These are phyloP conservation scores for Cyrtorhinus lividipennis DNA, from an alignment of 1,140 invertebrate genomes.

Conservation along the genomic window DNA sequence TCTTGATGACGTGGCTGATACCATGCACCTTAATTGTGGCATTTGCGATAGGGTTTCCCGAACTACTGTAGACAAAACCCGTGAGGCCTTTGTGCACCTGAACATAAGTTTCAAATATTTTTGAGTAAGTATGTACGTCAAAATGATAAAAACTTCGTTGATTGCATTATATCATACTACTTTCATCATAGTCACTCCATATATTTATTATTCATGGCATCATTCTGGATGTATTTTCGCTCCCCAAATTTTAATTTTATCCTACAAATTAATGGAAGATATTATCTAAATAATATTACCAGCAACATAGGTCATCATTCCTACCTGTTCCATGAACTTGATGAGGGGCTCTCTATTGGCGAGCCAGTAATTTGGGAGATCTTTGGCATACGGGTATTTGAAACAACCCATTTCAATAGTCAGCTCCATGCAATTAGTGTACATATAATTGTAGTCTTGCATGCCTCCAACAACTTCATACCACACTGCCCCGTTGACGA, in stretches of 20 bases:
- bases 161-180: no score
- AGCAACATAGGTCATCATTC: no score
- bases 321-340: slow-evolving; percentile 75
- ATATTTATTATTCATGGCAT: no score
- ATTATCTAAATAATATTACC: no score
- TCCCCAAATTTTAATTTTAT: no score
- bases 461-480: slow-evolving; percentile 82
- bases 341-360: slow-evolving; percentile 78
- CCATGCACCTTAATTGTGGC: slow-evolving; percentile 60
- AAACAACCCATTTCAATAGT: slow-evolving; percentile 88
- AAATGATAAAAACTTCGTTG: no score
- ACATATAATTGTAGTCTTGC: slow-evolving; percentile 97
- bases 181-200: no score
- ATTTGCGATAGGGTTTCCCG: slow-evolving; percentile 51
- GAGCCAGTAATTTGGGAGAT: slow-evolving; percentile 70
- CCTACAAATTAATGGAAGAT: no score
- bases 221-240: no score
- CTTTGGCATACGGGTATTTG: slow-evolving; percentile 61
- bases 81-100: slow-evolving; percentile 75
- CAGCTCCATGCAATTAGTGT: slow-evolving; percentile 85
- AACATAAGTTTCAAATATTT: no score
- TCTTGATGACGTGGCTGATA: slow-evolving; percentile 51
- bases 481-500: slow-evolving; percentile 87
- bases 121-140: no score
- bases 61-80: slow-evolving; percentile 68